Evolutionary conservation across 2,888 invertebrate genomes (phyloP).

Genomic region (Drosophila prostipennis): DNA sequence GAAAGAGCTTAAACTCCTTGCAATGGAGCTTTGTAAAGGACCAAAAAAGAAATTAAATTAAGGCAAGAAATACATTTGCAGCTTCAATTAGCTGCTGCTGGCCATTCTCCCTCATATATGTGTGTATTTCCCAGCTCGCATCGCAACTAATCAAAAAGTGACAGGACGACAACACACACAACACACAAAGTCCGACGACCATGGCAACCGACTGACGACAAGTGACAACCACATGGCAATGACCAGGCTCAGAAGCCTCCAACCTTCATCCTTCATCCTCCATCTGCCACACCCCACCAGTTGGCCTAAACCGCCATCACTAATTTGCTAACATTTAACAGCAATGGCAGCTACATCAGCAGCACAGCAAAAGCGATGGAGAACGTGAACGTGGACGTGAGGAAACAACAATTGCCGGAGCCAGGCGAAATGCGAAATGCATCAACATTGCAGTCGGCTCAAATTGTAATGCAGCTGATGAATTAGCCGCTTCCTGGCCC

Average conservation of each 20-base stretch:
- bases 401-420: conserved; percentile 18
- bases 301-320: conserved; percentile 65
- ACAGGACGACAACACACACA: conserved; percentile 32
- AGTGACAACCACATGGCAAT: conserved; percentile 63
- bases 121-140: neutral
- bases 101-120: neutral
- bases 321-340: conserved; percentile 72
- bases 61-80: conserved; percentile 7
- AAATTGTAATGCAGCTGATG: conserved; percentile 52
- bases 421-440: conserved; percentile 35
- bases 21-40: neutral
- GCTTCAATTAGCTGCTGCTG: conserved; percentile 26
- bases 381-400: conserved; percentile 2
- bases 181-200: conserved; percentile 33
- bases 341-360: conserved; percentile 54
- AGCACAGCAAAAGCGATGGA: conserved; percentile 1
- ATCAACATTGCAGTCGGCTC: conserved; percentile 44
- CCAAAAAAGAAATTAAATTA: conserved; percentile 11
- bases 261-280: conserved; percentile 10
- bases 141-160: conserved; percentile 63
- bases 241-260: conserved; percentile 43
- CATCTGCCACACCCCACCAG: conserved; percentile 1
- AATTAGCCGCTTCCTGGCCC: conserved; percentile 35
- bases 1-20: neutral
- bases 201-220: conserved; percentile 59